Conservation (phyloP, 2,113 vertebrate genomes). For the Oophaga pumilio region DNA sequence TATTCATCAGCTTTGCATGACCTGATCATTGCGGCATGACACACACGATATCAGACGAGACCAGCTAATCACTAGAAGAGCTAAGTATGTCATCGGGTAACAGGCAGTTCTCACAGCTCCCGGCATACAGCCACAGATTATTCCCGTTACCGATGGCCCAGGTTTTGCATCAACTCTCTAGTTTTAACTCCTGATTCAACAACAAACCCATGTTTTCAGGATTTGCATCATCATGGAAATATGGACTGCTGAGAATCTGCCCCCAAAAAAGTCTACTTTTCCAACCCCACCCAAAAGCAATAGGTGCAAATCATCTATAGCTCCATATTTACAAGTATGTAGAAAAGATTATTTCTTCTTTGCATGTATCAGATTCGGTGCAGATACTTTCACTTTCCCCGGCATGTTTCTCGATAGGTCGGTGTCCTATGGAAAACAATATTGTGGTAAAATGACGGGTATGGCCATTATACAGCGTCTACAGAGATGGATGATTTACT, state of each 20-base stretch:
- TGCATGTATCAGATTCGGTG: constrained; percentile 86
- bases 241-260: not conserved
- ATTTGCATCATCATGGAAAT: not conserved
- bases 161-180: too few species aligned
- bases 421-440: constrained; percentile 76
- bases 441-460: not conserved
- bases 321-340: not conserved
- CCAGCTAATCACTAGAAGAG: too few species aligned
- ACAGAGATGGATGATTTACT: not conserved
- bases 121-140: too few species aligned
- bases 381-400: constrained; percentile 96
- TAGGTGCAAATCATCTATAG: not conserved
- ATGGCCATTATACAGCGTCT: not conserved
- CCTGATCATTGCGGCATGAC: too few species aligned
- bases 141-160: too few species aligned
- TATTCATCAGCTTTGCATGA: too few species aligned
- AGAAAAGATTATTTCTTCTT: constrained; percentile 83
- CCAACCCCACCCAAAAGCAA: not conserved
- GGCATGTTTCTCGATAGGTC: constrained; percentile 95
- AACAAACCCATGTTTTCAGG: not conserved
- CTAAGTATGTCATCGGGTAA: too few species aligned
- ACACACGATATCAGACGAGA: too few species aligned
- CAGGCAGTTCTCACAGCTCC: too few species aligned
- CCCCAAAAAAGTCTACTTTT: too few species aligned
- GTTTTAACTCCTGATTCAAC: not conserved